phyloP scores from a whole-genome alignment of 1,140 invertebrate genomes.

The Lethocerus indicus region DNA sequence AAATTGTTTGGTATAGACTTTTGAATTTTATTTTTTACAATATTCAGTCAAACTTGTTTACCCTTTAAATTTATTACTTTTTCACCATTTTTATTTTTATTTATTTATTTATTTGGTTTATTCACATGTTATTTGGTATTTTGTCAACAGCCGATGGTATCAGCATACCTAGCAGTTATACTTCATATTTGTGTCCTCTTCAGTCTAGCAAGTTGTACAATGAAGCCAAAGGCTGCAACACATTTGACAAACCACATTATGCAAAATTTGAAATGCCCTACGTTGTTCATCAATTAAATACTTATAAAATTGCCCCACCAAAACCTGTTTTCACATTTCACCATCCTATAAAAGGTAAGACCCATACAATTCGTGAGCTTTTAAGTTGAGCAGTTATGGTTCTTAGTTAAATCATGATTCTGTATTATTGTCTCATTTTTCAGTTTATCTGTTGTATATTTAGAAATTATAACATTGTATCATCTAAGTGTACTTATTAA shows the following conservation, averaged over 20 bases:
- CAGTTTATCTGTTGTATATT: too few relatives aligned
- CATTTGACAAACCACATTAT: slow-evolving; percentile 37
- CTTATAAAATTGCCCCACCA: slow-evolving; percentile 60
- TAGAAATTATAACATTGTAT: not conserved
- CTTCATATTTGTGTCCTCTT: slow-evolving; percentile 77
- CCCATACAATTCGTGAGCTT: too few relatives aligned
- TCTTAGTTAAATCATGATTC: too few relatives aligned
- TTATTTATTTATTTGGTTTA: not conserved
- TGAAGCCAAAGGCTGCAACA: slow-evolving; percentile 40
- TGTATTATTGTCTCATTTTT: too few relatives aligned
- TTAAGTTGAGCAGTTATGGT: too few relatives aligned
- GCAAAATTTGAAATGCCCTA: slow-evolving; percentile 72
- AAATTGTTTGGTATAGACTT: not conserved
- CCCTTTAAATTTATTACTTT: not conserved
- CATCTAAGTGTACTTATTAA: slow-evolving; percentile 6
- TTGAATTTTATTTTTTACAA: not conserved
- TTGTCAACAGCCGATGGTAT: slow-evolving; percentile 56
- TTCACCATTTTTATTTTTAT: not conserved
- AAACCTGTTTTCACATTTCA: slow-evolving; percentile 72
- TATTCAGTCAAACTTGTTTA: not conserved
- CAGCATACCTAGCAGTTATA: slow-evolving; percentile 81
- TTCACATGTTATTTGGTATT: slow-evolving; percentile 8
- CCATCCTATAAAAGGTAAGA: slow-evolving; percentile 60
- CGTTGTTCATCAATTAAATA: slow-evolving; percentile 85
- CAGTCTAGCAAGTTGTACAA: slow-evolving; percentile 60